A percentile compares a stretch with the other conserved stretches of the same genome.
Conservation (phyloP, 1,140 invertebrate species). For the Bombyx mori region DNA sequence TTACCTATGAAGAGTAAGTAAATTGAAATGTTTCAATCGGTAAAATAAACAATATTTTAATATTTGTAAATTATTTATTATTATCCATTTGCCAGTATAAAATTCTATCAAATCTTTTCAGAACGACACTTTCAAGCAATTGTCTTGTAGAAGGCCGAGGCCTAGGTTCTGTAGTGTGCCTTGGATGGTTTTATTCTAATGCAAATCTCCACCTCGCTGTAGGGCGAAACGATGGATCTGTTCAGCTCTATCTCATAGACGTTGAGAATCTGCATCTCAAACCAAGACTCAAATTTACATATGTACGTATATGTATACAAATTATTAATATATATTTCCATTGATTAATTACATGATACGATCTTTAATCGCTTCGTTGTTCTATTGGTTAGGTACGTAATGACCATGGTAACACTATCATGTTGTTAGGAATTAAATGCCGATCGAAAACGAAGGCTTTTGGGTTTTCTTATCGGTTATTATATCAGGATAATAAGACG, state of each 20-base stretch:
- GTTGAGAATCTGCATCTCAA: slow-evolving; percentile 44
- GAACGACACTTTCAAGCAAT: slow-evolving; percentile 35
- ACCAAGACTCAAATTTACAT: slow-evolving; percentile 52
- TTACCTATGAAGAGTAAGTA: slow-evolving; percentile 48
- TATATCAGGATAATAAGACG: too few relatives aligned
- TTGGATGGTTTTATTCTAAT: slow-evolving; percentile 45
- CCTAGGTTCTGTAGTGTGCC: slow-evolving; percentile 46
- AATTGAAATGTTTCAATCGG: not conserved
- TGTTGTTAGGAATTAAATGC: too few relatives aligned
- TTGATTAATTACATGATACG: not conserved
- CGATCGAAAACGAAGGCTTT: too few relatives aligned
- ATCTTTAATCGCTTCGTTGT: too few relatives aligned
- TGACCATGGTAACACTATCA: too few relatives aligned
- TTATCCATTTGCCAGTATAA: slow-evolving; percentile 2
- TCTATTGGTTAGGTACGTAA: too few relatives aligned
- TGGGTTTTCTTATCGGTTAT: too few relatives aligned
- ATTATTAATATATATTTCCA: not conserved
- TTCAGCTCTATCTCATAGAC: slow-evolving; percentile 54
- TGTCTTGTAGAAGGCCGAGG: slow-evolving; percentile 47
- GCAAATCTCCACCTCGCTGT: slow-evolving; percentile 41
- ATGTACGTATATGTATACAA: slow-evolving; percentile 30
- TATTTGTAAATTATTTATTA: not conserved
- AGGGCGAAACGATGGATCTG: slow-evolving; percentile 55
- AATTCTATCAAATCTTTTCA: slow-evolving; percentile 15
- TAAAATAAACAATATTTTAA: too few relatives aligned